phyloP scores from a whole-genome alignment of 2,113 vertebrate genomes.

The Thermophis baileyi region DNA sequence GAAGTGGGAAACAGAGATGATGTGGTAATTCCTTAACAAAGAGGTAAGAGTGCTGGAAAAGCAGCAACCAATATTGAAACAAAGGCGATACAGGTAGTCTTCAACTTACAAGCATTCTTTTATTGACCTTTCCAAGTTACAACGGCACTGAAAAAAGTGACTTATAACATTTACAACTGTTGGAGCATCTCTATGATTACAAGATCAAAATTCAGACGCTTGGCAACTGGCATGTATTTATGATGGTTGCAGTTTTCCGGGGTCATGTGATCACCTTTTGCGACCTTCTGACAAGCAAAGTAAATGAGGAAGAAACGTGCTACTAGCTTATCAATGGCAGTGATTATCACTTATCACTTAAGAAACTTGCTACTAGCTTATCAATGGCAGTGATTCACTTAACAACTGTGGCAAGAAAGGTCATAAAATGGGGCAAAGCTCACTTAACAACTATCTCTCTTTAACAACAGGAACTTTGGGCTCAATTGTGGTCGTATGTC shows the following conservation, averaged over 20 bases:
- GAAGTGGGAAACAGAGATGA: neutral
- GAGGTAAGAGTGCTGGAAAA: neutral
- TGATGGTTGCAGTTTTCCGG: neutral
- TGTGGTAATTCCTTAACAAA: neutral
- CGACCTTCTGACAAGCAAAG: neutral
- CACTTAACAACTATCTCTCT: neutral
- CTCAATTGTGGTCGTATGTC: too few relatives aligned
- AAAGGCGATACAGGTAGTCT: neutral
- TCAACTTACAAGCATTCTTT: neutral
- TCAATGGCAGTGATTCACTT: neutral
- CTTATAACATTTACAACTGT: neutral
- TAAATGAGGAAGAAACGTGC: neutral
- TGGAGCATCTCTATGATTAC: neutral
- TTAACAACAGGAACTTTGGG: neutral
- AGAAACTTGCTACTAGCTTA: too few relatives aligned
- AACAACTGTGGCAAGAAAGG: neutral
- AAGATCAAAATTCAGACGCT: neutral
- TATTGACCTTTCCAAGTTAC: neutral
- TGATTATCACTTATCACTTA: neutral
- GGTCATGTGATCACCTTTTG: neutral
- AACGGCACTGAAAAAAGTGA: neutral
- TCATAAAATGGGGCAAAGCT: neutral
- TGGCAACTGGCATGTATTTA: neutral
- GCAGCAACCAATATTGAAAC: neutral
- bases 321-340: neutral